Conservation (phyloP, 2,888 invertebrate species). For the Miltochrista miniata region DNA sequence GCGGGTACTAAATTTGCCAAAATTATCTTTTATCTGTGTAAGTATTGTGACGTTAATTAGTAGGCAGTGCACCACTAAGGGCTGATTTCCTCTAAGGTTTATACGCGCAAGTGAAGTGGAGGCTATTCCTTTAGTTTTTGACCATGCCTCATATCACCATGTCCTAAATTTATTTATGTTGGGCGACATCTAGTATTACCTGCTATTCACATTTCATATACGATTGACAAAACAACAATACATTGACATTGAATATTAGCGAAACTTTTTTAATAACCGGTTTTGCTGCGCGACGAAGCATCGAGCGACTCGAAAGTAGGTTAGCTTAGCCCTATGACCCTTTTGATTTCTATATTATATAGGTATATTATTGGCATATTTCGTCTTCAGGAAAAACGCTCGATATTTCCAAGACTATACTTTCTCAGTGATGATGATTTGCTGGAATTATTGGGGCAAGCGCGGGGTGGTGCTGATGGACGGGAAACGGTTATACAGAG, state of each 20-base stretch:
- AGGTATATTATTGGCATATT: too few relatives aligned
- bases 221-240: constrained; percentile 3
- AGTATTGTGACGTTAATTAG: too few relatives aligned
- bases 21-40: too few relatives aligned
- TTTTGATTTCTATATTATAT: constrained; percentile 2
- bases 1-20: too few relatives aligned
- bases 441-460: constrained; percentile 96
- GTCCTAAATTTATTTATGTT: too few relatives aligned
- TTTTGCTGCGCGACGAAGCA: not conserved
- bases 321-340: not conserved
- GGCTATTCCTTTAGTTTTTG: too few relatives aligned
- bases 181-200: not conserved
- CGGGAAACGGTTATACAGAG: constrained; percentile 93
- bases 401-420: constrained; percentile 96
- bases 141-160: too few relatives aligned
- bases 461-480: constrained; percentile 86
- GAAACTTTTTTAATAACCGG: constrained; percentile 2
- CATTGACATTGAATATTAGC: constrained; percentile 1
- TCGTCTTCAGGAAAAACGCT: constrained; percentile 91
- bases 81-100: too few relatives aligned
- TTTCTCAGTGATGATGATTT: constrained; percentile 99
- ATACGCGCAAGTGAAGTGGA: too few relatives aligned
- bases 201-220: not conserved
- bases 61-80: too few relatives aligned
- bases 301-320: constrained; percentile 1